A percentile compares a stretch with the other conserved stretches of the same genome.
Conservation (phyloP, 2,113 vertebrate genomes). For the Neolamprologus kungweensis region DNA sequence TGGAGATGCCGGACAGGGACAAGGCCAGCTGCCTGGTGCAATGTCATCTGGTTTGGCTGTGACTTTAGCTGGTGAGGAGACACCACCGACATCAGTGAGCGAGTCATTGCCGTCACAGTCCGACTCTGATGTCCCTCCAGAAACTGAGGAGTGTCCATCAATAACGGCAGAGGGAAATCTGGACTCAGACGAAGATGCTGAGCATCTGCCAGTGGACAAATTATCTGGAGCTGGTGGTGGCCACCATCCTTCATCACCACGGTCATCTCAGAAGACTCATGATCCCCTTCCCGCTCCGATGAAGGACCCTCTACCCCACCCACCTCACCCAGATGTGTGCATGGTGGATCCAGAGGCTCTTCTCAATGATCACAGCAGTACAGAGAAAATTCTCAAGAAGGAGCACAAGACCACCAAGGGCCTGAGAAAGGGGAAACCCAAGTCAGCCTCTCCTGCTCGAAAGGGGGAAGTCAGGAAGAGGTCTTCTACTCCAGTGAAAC, state of each 20-base stretch:
- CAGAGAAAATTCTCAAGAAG: conserved; percentile 82
- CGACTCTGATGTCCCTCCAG: conserved; percentile 93
- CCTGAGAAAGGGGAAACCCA: conserved; percentile 80
- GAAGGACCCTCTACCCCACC: conserved; percentile 84
- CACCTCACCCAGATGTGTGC: conserved; percentile 92
- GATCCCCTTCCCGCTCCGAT: conserved; percentile 83
- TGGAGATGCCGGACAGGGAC: conserved; percentile 39
- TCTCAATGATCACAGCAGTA: conserved; percentile 75
- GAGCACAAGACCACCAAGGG: conserved; percentile 84
- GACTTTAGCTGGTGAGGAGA: conserved; percentile 81
- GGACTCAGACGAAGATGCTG: conserved; percentile 95
- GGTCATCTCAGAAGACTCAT: conserved; percentile 67
- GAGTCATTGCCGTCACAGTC: conserved; percentile 92
- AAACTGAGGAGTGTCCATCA: conserved; percentile 95
- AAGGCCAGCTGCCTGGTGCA: conserved; percentile 29
- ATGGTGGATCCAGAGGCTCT: conserved; percentile 95
- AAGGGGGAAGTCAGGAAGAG: conserved; percentile 81
- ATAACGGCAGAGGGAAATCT: conserved; percentile 95
- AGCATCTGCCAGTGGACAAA: conserved; percentile 95
- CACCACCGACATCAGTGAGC: conserved; percentile 88
- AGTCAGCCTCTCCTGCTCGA: conserved; percentile 83
- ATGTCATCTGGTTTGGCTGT: conserved; percentile 48
- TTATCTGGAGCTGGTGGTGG: conserved; percentile 62
- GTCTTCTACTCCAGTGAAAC: conserved; percentile 83
- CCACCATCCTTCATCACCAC: conserved; percentile 73